Base-by-base conservation (phyloP, 2,113 vertebrate genomes). In the Malurus cyaneus region DNA sequence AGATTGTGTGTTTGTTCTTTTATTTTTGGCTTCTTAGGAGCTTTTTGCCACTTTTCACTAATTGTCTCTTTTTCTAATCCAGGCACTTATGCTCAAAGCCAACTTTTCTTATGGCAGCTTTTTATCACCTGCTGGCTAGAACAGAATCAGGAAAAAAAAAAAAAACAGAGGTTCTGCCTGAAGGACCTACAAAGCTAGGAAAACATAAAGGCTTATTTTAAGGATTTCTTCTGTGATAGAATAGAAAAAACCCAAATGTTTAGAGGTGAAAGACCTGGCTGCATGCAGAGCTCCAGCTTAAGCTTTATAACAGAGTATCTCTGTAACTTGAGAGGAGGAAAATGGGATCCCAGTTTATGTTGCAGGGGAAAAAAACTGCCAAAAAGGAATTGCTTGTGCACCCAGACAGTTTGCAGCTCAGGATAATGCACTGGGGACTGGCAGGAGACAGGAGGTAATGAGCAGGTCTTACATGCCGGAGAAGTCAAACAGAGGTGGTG, bases 1-100 rank as follows among this genome's bases (percentile, higher is more conserved):
- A 92, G 91, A 80, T 92, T 92, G 76, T 74, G 76, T 29, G 90
- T 85, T 89, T 90, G 76, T 88, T 93, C 69, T 70, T 96, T 90
- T 88, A 72, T 71, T 96, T 92, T 89, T 89, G 88, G 86, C 83
- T 93, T 81, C 80, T 79, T 71, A 42, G 24, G 32, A 85, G 84
- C 29, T 91, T 94, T 88, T 94, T 92, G 73, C 77, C 46, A 42
- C 77, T 89, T 93, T 23, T 20, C 57, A 23, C 80, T 88, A 79
- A 93, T 96, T 91, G 78, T 84, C 89, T 86, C 46, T 87, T 24
- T 81, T 67, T 69, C 80, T 72, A 65, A 95, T 87, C 44, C 73
- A 65, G 57, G 36, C 70, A 47, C 5, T 88, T 57, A 34, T 2
- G 13, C 39, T 85, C 24, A 41, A 80, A 95, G 71, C 49, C 72